Base-by-base conservation (phyloP, 1,140 invertebrate genomes). In the Drosophila baimaii region DNA sequence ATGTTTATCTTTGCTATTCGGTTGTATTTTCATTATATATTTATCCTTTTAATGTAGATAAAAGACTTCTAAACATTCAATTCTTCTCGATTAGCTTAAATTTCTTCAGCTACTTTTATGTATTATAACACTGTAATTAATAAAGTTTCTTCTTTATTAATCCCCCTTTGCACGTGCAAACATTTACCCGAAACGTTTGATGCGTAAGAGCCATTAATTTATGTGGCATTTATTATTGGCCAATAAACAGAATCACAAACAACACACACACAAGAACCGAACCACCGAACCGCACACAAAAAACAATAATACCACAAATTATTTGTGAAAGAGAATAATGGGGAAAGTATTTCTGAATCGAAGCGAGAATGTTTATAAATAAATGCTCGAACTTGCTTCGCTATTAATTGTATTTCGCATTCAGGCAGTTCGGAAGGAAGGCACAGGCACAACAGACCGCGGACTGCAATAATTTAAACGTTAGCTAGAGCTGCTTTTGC, bases 311-410 rank as follows among this genome's bases (percentile, higher is more conserved):
- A 47, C 25, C 27, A 47, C 1, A 12, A 17, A 52, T 17, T 35
- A 27, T 46, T 41, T 55, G 10, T 21, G 33, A 33, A 74, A 68
- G 51, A 52, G 81, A 83, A 90, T 74, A 74, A 78, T 74, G 64
- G 59, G 43, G 39, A 85, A 80, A 81, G 71, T 80, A 85, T 90
- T 78, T 89, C 47, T 54, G 63, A 88, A 81, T 55, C 62, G 47
- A 70, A 78, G 75, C 77, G 80, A 84, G 70, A 77, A 89, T 89
- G 80, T 75, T 85, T 84, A 85, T 85, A 84, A 81, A 89, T 90
- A 88, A 85, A 81, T 74, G 77, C 77, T 74, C 70, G 49, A 84
- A 66, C 58, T 66, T 64, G 46, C 59, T 75, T n/a, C 43, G 37
- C 59, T 80, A 84, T 84, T 84, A 77, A 85, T 80, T 78, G 81